Percentiles rank a stretch among this genome's conserved stretches.
These are phyloP conservation scores for human (Homo sapiens) DNA, from an alignment of 2,113 vertebrate species.

Conservation along the genomic window GRCh38 chr1:224791001-224791500, in stretches of 20 bases:
- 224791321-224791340: slow-evolving; percentile 16
- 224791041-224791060: too few species aligned
- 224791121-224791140: too few species aligned
- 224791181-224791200: background rate
- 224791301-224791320: background rate
- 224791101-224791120: too few species aligned
- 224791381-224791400: background rate
- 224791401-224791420: background rate
- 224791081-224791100: too few species aligned
- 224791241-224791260: background rate
- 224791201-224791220: background rate
- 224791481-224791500: background rate
- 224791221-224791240: background rate
- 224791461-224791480: background rate
- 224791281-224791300: background rate
- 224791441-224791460: background rate
- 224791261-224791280: background rate
- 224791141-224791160: background rate
- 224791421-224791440: background rate
- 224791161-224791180: background rate
- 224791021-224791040: too few species aligned
- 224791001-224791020: too few species aligned
- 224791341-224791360: background rate
- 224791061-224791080: too few species aligned
- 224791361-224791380: background rate